phyloP scores from a whole-genome alignment of 2,113 vertebrate genomes.

The Chloropsis cyanopogon region DNA sequence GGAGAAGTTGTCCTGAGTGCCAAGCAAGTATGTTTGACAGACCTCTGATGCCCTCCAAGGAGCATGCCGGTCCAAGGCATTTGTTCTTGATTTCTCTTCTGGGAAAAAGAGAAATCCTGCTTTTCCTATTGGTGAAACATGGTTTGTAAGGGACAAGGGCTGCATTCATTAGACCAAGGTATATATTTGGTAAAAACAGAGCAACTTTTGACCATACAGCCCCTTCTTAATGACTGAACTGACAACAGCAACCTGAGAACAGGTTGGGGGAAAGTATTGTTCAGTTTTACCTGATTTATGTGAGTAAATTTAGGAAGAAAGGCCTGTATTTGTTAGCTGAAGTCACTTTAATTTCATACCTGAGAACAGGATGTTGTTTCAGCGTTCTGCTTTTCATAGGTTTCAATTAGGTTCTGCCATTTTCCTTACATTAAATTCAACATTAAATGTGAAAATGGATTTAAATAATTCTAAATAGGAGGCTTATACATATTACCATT shows the following conservation, averaged over 20 bases:
- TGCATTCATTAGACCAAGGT: not conserved
- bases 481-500: not conserved
- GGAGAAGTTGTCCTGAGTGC: not conserved
- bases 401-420: not conserved
- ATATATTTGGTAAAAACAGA: not conserved
- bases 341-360: not conserved
- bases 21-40: not conserved
- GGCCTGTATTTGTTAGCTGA: not conserved
- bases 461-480: not conserved
- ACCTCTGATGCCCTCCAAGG: not conserved
- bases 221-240: not conserved
- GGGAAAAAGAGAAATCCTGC: not conserved
- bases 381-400: not conserved
- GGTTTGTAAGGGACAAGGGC: not conserved
- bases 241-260: not conserved
- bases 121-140: not conserved
- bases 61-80: fast-evolving
- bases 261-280: not conserved
- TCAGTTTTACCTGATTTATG: not conserved
- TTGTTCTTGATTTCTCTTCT: not conserved
- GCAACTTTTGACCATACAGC: not conserved
- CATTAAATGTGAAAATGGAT: not conserved
- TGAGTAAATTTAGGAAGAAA: not conserved
- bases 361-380: not conserved
- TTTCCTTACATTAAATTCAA: not conserved